Base-by-base conservation (phyloP, 1,140 invertebrate genomes). In the Potamilus streckersoni region DNA sequence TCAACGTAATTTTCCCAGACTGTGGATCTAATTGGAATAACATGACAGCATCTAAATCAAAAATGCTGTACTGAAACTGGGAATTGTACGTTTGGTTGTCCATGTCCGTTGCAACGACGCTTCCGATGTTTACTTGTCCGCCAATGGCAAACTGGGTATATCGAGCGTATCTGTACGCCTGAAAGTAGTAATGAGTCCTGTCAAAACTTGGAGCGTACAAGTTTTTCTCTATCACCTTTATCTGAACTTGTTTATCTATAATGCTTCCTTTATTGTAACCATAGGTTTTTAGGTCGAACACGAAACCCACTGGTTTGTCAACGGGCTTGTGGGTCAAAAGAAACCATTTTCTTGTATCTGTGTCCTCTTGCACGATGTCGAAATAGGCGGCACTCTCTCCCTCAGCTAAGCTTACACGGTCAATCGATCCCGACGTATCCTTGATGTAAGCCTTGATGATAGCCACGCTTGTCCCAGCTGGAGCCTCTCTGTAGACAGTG, bases 261-360 rank as follows among this genome's bases (percentile, higher is more conserved):
- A 58, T 57, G 15, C 19, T 67, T 19, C 64, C 19, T 12, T 61
- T 49, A 13, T 55, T 16, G 13, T 58, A 57, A 16, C 63, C 67
- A 38, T 62, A 72, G 3, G 72, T 65, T 8, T 62, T 72, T n/a
- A 77, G 72, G 0, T 14, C 17, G 27, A 77, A 77, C 27, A 67
- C 56, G 31, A 72, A 72, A 63, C 69, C 75, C 15, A 77, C 75
- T 20, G 75, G 69, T 72, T 73, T 77, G 59, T 77, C 70, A 20
- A 77, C 73, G 14, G 69, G 69, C 55, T 62, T 38, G 20, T 77
- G 72, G 6, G 69, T 71, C 56, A 64, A 19, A 5, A 77, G 60
- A 31, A 60, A 62, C 62, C 65, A 72, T 58, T 77, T 59, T 11
- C 17, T 72, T 17, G 65, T 69, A 15, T 58, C 20, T 8, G 58